phyloP scores from a whole-genome alignment of 2,888 invertebrate genomes.

The Orchestes rusci region DNA sequence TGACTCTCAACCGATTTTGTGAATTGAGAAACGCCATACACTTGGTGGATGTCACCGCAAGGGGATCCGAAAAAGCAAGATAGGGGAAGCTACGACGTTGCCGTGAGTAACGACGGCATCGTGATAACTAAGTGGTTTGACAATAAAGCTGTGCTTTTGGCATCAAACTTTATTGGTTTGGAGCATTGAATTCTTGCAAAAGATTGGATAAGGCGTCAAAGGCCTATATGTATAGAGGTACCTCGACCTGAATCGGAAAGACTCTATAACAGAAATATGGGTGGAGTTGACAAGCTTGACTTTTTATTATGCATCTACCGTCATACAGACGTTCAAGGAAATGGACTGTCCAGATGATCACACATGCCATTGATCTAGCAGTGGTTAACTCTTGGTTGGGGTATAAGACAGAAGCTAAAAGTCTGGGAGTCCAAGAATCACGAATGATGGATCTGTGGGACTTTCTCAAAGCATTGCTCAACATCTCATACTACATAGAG shows the following conservation, averaged over 20 bases:
- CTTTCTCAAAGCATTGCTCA: not conserved
- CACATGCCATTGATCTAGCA: not conserved
- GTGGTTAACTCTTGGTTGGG: not conserved
- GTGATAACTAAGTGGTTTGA: not conserved
- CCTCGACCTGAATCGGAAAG: not conserved
- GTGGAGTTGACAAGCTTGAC: not conserved
- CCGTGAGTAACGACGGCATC: not conserved
- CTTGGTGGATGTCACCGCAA: not conserved
- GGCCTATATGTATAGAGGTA: not conserved
- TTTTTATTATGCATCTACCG: not conserved
- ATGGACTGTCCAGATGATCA: not conserved
- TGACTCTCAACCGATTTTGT: not conserved
- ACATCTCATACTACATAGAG: not conserved
- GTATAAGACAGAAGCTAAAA: not conserved
- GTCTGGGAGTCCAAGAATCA: not conserved
- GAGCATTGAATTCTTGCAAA: not conserved
- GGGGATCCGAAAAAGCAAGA: not conserved
- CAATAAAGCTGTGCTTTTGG: not conserved
- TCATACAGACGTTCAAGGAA: not conserved
- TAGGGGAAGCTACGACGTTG: not conserved
- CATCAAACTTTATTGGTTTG: not conserved
- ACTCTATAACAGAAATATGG: not conserved
- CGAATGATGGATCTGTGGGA: not conserved
- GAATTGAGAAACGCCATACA: not conserved
- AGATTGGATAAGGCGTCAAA: not conserved